Evolutionary conservation across 2,113 vertebrate species (phyloP).

Genomic region (Gobius niger): DNA sequence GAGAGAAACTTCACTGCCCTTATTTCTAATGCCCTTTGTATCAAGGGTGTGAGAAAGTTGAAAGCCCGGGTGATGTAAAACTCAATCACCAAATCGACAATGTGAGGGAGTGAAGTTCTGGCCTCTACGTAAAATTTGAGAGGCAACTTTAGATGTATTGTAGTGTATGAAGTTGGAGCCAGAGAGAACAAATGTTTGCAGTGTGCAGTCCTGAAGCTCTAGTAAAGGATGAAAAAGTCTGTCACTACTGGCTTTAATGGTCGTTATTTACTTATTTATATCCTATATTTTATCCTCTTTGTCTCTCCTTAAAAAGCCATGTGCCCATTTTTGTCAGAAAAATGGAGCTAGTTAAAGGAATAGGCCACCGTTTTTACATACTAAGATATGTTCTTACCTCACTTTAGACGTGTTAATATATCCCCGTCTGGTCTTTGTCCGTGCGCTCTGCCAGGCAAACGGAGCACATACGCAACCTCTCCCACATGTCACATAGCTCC

Average conservation of each 20-base stretch:
- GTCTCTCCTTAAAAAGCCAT: neutral
- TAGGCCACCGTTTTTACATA: too few species aligned
- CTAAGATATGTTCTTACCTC: too few species aligned
- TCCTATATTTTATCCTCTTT: neutral
- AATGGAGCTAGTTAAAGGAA: too few species aligned
- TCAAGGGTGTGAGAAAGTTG: conserved; percentile 54
- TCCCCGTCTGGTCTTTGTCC: too few species aligned
- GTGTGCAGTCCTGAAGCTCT: neutral
- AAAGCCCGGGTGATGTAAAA: conserved; percentile 54
- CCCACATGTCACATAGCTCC: too few species aligned
- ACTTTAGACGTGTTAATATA: too few species aligned
- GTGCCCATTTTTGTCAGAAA: too few species aligned
- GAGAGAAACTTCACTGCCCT: conserved; percentile 38
- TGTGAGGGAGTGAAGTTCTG: conserved; percentile 57
- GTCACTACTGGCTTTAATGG: neutral
- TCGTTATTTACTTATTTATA: neutral
- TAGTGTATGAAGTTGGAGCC: conserved; percentile 54
- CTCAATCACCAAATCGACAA: conserved; percentile 63
- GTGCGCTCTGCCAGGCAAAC: too few species aligned
- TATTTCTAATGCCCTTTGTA: conserved; percentile 32
- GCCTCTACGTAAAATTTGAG: conserved; percentile 52
- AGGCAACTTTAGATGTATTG: conserved; percentile 70
- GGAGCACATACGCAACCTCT: too few species aligned
- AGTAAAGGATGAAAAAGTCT: neutral
- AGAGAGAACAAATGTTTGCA: conserved; percentile 54